Base-by-base conservation (phyloP, 2,888 invertebrate species). In the Synanthedon andrenaeformis region DNA sequence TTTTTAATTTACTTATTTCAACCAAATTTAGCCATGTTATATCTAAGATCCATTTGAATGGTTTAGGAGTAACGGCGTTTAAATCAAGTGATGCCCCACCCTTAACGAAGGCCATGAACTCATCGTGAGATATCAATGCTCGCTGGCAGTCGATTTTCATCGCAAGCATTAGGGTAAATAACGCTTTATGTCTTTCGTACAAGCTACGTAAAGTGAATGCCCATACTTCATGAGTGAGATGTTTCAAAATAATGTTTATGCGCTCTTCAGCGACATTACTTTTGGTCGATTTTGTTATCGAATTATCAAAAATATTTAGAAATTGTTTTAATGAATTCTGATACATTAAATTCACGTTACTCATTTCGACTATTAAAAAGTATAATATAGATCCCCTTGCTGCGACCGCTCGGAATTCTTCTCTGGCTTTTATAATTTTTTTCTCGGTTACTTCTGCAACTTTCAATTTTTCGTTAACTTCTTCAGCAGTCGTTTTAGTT, bases 341-440 rank as follows among this genome's bases (percentile, higher is more conserved):
- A 72, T 98, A 98, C 98, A 98, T 98, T 8, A 93, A 91, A 72
- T 97, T 98, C 0, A 98, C 97, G 71, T 96, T 94, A 68, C 96
- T 96, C 97, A 98, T 97, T 86, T 98, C 98, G 0, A 98, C 97
- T 57, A 98, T 97, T 48, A 98, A 88, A 74, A 98, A 98, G 72
- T 98, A 98, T 1, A 98, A 84, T 55, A 98, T 97, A 0, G 97
- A 97, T 13, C 98, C 98, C 62, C 98, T 89, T 0, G 95, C 94
- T 3, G 98, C 98, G 1, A 98, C 98, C 0, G 97, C 96, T 61
- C 98, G 90, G 74, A 97, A 98, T 75, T 98, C 98, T 82, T 98
- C 98, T 55, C 98, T 89, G 0, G 98, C 98, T 55, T 94, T 89
- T 72, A 95, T 95, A 58, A 98, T 98, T 78, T 98, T 97, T 62